These are phyloP conservation scores for Schizopygopsis pylzovi DNA, from an alignment of 2,797 vertebrate species.

Conservation along the genomic window DNA sequence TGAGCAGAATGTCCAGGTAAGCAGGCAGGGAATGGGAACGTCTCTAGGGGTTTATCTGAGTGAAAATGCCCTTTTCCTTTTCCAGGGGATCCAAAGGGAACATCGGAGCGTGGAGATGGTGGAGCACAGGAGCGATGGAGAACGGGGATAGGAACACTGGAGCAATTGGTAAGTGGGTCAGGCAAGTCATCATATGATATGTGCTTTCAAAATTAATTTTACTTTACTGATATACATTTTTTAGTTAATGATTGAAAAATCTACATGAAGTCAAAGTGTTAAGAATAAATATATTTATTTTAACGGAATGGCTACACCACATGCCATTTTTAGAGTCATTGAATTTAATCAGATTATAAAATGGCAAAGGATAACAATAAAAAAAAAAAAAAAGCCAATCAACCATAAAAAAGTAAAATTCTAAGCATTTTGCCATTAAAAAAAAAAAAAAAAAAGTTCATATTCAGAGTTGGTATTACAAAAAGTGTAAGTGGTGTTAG, in stretches of 20 bases:
- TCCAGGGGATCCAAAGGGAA: too few relatives aligned
- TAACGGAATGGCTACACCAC: neutral
- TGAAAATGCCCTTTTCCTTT: too few relatives aligned
- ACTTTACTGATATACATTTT: neutral
- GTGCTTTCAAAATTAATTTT: neutral
- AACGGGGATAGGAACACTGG: neutral
- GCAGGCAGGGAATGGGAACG: too few relatives aligned
- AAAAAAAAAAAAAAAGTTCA: too few relatives aligned
- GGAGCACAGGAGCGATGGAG: too few relatives aligned
- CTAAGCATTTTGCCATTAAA: neutral
- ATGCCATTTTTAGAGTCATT: too few relatives aligned
- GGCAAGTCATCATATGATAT: neutral
- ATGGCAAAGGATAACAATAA: neutral
- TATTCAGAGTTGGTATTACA: neutral
- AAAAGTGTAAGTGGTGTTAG: neutral
- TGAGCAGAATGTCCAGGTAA: too few relatives aligned
- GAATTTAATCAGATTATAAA: neutral
- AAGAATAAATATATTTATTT: neutral
- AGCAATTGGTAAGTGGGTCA: too few relatives aligned
- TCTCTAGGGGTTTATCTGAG: too few relatives aligned
- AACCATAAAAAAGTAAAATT: too few relatives aligned
- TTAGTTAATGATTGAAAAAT: neutral
- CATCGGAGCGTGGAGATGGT: too few relatives aligned
- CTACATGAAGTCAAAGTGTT: neutral
- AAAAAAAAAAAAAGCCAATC: neutral